Percentiles rank a stretch among this genome's conserved stretches.
Conservation (phyloP, 1,140 invertebrate genomes). For the Diorhabda carinulata region DNA sequence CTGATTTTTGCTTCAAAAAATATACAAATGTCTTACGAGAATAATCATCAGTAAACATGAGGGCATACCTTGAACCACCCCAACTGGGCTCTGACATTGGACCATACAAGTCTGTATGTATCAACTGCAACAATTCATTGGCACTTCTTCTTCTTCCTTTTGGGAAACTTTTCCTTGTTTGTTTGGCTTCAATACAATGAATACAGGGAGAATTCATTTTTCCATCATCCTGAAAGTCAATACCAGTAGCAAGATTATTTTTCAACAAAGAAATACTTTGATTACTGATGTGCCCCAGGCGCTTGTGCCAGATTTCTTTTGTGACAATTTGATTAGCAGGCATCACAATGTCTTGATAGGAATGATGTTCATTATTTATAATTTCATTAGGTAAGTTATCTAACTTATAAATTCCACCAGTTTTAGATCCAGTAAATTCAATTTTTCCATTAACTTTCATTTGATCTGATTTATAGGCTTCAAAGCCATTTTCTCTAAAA, state of each 20-base stretch:
- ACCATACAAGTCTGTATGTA: conserved; percentile 27
- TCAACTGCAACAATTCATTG: conserved; percentile 37
- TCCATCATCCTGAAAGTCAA: conserved; percentile 8
- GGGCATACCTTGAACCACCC: conserved; percentile 29
- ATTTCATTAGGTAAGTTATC: conserved; percentile 7
- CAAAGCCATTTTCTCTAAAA: too few relatives aligned
- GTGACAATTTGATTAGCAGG: conserved; percentile 25
- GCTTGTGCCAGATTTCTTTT: conserved; percentile 30
- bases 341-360: conserved; percentile 16
- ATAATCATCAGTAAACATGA: conserved; percentile 18
- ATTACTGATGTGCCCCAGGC: conserved; percentile 39
- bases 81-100: conserved; percentile 18
- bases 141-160: conserved; percentile 24
- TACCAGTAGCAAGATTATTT: conserved; percentile 9
- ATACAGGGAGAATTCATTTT: conserved; percentile 26
- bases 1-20: conserved; percentile 21
- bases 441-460: too few relatives aligned
- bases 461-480: too few relatives aligned
- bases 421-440: not conserved
- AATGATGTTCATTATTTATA: not conserved
- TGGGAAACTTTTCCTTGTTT: conserved; percentile 34
- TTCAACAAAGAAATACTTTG: conserved; percentile 24
- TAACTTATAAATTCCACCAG: conserved; percentile 37
- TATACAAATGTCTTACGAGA: conserved; percentile 22
- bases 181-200: conserved; percentile 42